Percentiles rank a stretch among this genome's conserved stretches.
Evolutionary conservation across 2,888 invertebrate genomes (phyloP).

Genomic region (Latrodectus hesperus): DNA sequence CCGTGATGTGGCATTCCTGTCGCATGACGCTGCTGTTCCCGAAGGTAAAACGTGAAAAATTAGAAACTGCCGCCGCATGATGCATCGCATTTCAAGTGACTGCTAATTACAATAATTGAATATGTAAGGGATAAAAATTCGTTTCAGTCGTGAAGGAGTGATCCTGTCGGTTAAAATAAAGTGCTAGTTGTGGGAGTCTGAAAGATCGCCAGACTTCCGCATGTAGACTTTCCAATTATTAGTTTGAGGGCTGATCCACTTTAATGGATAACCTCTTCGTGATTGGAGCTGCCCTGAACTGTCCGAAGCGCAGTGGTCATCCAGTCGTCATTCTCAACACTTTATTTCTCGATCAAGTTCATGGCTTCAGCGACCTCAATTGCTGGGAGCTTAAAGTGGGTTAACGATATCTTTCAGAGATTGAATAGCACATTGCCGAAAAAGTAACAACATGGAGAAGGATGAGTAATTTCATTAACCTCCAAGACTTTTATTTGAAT

Average conservation of each 20-base stretch:
- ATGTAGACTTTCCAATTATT: not conserved
- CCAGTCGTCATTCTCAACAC: constrained; percentile 18
- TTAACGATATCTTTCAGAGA: constrained; percentile 30
- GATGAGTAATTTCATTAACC: not conserved
- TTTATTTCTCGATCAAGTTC: constrained; percentile 50
- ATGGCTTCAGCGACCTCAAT: constrained; percentile 49
- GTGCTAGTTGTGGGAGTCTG: not conserved
- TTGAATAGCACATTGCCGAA: not conserved
- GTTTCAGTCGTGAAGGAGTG: not conserved
- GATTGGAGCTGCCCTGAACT: not conserved
- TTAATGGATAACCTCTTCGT: not conserved
- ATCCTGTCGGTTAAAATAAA: not conserved
- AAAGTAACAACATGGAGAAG: not conserved
- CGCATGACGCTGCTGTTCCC: no score
- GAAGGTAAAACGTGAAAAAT: no score
- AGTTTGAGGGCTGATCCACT: not conserved
- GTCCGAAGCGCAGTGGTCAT: not conserved
- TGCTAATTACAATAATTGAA: no score
- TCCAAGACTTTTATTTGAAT: no score
- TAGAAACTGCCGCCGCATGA: no score
- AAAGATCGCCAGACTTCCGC: not conserved
- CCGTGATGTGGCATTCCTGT: no score
- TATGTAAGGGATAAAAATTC: no score
- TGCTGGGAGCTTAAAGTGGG: constrained; percentile 17
- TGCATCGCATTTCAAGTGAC: no score